Conservation (phyloP, 2,797 vertebrate genomes). For the Peromyscus melanophrys region DNA sequence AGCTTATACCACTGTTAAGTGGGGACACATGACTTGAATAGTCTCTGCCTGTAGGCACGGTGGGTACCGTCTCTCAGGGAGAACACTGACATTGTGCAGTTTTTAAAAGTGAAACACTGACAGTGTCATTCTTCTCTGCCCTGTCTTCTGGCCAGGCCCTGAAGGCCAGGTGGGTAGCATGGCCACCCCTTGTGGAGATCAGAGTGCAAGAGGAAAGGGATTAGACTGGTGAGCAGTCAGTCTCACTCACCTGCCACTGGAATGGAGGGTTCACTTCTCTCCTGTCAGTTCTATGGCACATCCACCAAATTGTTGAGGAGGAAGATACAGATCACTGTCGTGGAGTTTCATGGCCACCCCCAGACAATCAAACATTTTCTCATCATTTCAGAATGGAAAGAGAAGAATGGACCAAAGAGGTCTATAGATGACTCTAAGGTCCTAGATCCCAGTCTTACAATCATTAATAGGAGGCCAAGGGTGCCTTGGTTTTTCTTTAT, state of each 20-base stretch:
- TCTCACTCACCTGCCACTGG: not conserved
- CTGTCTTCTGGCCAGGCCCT: not conserved
- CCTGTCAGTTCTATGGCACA: not conserved
- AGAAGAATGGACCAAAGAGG: not conserved
- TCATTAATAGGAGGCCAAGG: no score
- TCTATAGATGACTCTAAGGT: not conserved
- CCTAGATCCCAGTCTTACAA: not conserved
- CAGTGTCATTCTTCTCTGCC: not conserved
- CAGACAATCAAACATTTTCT: not conserved
- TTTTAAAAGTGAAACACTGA: not conserved
- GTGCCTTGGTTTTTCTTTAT: not conserved
- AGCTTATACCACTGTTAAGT: not conserved
- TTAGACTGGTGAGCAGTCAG: not conserved
- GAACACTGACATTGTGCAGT: not conserved
- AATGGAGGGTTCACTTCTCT: not conserved
- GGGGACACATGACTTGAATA: constrained; percentile 1
- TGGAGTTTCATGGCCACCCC: not conserved
- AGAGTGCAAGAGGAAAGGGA: not conserved
- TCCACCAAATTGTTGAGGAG: not conserved
- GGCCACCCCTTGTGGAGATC: not conserved
- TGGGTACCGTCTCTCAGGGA: not conserved
- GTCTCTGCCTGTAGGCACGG: not conserved
- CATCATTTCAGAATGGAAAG: not conserved
- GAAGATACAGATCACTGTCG: not conserved
- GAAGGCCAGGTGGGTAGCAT: not conserved